Base-by-base conservation (phyloP, 2,888 invertebrate species). In the Mimumesa dahlbomi region DNA sequence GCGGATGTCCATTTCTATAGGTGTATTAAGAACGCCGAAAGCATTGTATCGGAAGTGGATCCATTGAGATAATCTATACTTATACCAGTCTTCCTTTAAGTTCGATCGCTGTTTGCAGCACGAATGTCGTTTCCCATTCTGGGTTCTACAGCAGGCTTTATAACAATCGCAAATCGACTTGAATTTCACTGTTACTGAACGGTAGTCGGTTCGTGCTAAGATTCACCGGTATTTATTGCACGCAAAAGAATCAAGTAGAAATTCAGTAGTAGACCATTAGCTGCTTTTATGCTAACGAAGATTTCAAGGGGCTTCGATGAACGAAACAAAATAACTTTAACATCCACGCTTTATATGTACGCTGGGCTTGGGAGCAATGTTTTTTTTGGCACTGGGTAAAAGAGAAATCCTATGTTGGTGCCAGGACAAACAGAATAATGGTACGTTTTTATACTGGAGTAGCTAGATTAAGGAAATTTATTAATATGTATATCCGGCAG, bases 41-140 rank as follows among this genome's bases (percentile, higher is more conserved):
- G 38, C 40, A 46, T 57, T 62, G 58, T 75, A 75, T 77, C 73
- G 77, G 73, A 63, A 76, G 77, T 70, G 54, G 63, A 36, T 22
- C 77, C 67, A 76, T 75, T 63, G 58, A 68, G 75, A 75, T 75
- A 77, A 75, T 75, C 75, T 31, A 34, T 49, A 57, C 48, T 58
- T 58, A 64, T 49, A 29, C 48, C 58, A 22, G 48, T 58, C 42
- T 48, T 21, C 43, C 48, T 40, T 19, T 3, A 49, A 58, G 18
- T 21, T 49, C 43, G 42, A 22, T 57, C n/a, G 43, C 36, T 45
- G 57, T 57, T 62, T 57, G 57, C 56, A 62, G 62, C 36, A 62
- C 46, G 25, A 25, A 3, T 3, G 7, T 25, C 25, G 25, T 7
- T 25, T 25, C 7, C 25, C 25, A 25, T 25, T 25, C 25, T 25